phyloP scores from a whole-genome alignment of 2,888 invertebrate genomes.

The Cotesia congregata region DNA sequence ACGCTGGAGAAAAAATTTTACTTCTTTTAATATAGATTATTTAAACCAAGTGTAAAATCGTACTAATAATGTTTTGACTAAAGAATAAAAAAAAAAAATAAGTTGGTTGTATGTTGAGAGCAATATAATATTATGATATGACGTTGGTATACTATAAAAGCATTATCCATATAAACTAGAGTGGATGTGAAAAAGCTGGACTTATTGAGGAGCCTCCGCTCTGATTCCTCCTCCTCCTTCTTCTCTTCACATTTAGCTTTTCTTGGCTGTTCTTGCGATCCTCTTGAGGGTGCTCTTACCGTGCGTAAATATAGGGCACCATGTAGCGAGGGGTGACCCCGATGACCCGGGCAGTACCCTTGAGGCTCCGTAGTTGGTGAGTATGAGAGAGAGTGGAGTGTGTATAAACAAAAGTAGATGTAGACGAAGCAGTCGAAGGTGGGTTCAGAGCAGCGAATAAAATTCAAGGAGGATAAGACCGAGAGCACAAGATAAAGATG shows the following conservation, averaged over 20 bases:
- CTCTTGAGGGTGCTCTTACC: conserved; percentile 63
- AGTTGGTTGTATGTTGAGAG: conserved; percentile 3
- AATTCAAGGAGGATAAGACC: conserved; percentile 29
- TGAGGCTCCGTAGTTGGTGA: conserved; percentile 51
- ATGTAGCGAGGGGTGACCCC: conserved; percentile 66
- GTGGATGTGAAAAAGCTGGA: conserved; percentile 21
- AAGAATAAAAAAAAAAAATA: neutral
- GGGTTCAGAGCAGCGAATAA: conserved; percentile 10
- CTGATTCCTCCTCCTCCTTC: neutral
- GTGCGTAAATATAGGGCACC: conserved; percentile 70
- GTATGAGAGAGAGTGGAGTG: conserved; percentile 38
- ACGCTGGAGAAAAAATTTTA: no score
- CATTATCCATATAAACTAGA: conserved; percentile 48
- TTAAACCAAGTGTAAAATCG: conserved; percentile 19
- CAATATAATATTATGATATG: conserved; percentile 48
- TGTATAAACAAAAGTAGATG: neutral
- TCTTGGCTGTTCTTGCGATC: neutral
- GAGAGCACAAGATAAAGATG: conserved; percentile 39
- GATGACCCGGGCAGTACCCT: conserved; percentile 61
- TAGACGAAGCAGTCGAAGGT: neutral
- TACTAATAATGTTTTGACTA: conserved; percentile 8
- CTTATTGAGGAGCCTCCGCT: conserved; percentile 59
- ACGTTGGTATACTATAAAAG: conserved; percentile 54
- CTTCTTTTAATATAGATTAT: neutral
- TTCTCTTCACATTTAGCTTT: conserved; percentile 11